Conservation (phyloP, 1,140 invertebrate species). For the Drosophila jambulina region DNA sequence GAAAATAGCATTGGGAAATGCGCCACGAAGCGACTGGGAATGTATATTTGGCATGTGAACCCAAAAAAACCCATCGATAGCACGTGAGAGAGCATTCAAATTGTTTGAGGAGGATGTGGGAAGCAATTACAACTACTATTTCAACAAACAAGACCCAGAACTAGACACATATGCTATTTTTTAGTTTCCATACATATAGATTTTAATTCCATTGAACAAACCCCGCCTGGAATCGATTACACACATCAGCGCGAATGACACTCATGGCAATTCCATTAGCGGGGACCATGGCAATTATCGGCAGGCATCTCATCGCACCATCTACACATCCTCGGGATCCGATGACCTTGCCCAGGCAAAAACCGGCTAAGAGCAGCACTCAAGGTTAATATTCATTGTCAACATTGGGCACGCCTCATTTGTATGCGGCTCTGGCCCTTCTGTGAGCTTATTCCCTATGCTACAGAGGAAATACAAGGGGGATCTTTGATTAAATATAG, state of each 20-base stretch:
- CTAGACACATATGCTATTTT: neutral
- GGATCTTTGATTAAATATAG: neutral
- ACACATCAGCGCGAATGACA: constrained; percentile 27
- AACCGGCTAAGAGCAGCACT: constrained; percentile 41
- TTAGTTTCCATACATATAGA: neutral
- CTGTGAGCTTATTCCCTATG: neutral
- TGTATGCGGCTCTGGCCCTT: constrained; percentile 58
- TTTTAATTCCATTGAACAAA: constrained; percentile 10
- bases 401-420: constrained; percentile 75
- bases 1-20: constrained; percentile 2
- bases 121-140: neutral
- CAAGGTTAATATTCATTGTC: constrained; percentile 80
- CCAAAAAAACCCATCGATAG: constrained; percentile 19
- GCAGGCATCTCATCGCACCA: constrained; percentile 39
- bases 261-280: constrained; percentile 29
- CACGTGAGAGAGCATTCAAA: constrained; percentile 20
- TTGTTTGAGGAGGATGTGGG: constrained; percentile 6
- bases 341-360: constrained; percentile 51
- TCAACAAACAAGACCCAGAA: neutral
- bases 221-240: constrained; percentile 14
- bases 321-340: constrained; percentile 18
- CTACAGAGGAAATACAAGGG: neutral
- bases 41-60: constrained; percentile 33
- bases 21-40: constrained; percentile 24
- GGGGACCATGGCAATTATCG: constrained; percentile 27